Base-by-base conservation (phyloP, 2,113 vertebrate species). In the Romanogobio albipinnatus region DNA sequence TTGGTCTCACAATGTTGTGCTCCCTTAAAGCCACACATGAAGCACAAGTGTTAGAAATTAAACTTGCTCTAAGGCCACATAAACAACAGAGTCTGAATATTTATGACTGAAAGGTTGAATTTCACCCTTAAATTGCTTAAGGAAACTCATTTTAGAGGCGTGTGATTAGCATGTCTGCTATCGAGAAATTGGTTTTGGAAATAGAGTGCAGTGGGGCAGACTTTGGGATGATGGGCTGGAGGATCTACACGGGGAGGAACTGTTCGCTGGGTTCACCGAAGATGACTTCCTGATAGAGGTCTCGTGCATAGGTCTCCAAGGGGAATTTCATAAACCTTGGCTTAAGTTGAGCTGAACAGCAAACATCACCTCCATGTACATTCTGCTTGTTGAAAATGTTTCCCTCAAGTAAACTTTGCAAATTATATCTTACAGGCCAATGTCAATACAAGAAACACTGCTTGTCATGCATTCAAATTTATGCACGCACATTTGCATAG, bases 111-210 rank as follows among this genome's bases (percentile, higher is more conserved):
- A 81, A 53, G 64, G 74, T 64, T 68, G 53, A 84, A 82, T 84
- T 85, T 80, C 73, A 76, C 53, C 76, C 51, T 29, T 79, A 66
- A 76, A 81, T 33, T 76, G 71, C 58, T 76, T 58, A 49, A 76
- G 81, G 59, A 87, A 85, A 78, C 24, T 22, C 49, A 75, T 89
- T 87, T 81, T 45, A 61, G 47, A 70, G 76, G 62, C 66, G 66
- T 78, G 78, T 83, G 83, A 89, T 89, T 89, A 84, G 86, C 88
- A 83, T 81, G 76, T 74, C 74, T 73, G 76, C 79, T 39, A 39
- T 88, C 75, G 43, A 80, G 75, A 83, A 85, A 88, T 83, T 85
- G 83, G 62, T 71, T 84, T 84, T 71, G 76, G 59, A 84, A 86
- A 84, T 84, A 64, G 77, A 81, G 77, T 66, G 79, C 78, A 80